phyloP scores from a whole-genome alignment of 2,797 vertebrate genomes.

The Coccyzus lansbergi region DNA sequence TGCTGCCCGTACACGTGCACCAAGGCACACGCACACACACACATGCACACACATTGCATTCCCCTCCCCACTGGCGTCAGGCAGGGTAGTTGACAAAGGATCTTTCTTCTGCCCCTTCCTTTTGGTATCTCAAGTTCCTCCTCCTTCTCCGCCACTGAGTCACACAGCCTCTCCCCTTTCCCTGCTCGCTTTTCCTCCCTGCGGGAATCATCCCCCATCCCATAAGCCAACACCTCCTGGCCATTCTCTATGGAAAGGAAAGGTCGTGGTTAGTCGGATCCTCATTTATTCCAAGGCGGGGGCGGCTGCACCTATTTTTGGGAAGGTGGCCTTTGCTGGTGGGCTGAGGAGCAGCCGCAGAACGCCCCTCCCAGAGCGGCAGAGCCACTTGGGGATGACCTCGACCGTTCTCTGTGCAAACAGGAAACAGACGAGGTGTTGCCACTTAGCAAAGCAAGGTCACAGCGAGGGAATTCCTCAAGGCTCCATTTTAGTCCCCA shows the following conservation, averaged over 20 bases:
- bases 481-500: not conserved
- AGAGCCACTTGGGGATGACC: not conserved
- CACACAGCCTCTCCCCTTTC: conserved; percentile 38
- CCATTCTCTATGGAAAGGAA: not conserved
- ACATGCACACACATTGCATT: not conserved
- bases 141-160: conserved; percentile 13
- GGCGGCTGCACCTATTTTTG: not conserved
- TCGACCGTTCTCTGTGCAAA: accelerated
- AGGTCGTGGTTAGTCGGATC: not conserved
- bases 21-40: not conserved
- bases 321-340: not conserved
- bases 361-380: not conserved
- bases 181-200: not conserved
- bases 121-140: conserved; percentile 30
- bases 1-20: not conserved
- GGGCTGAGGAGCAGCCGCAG: not conserved
- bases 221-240: accelerated
- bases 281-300: not conserved
- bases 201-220: not conserved
- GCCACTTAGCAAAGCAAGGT: not conserved
- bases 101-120: not conserved
- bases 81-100: conserved; percentile 35
- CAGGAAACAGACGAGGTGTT: accelerated
- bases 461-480: not conserved
- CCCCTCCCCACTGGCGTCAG: not conserved